Evolutionary conservation across 2,797 vertebrate genomes (phyloP), one percentile per base, ranked within the genome.

Genomic region (Lepilemur septentrionalis): DNA sequence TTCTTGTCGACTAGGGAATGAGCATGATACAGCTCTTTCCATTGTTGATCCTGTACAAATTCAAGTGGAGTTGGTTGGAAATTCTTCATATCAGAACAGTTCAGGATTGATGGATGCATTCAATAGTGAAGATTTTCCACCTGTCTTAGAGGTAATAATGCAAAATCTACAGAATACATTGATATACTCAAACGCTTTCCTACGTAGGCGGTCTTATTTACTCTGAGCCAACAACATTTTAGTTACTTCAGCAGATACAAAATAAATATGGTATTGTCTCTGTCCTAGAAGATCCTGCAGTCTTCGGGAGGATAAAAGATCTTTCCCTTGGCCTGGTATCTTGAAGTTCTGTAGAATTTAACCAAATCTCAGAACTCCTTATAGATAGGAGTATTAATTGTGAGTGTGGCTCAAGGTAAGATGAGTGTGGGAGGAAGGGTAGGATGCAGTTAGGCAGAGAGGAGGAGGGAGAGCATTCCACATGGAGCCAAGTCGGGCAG

Each of bases 1-100:
- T 96, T 99, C 99, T 0, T 99, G 99, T 97, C 99, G 99, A 2
- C 98, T 99, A 55, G 99, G 99, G 91, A 99, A 99, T 22, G 99
- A 99, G 93, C 99, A 99, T 25, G 99, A 99, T 95, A 99, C 99
- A 0, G 99, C 99, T 0, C 98, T 99, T 95, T 99, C 99, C 3
- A 99, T 99, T 94, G 99, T 99, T 4, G 99, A 99, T 96, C 99
- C 99, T 0, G 99, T 99, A 43, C 99, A 99, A 86, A 98, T 99
- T 52, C 99, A 99, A 41, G 98, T 99, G 97, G 99, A 99, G 96
- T 98, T 99, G 35, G 99, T 99, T 97, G 99, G 99, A 13, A 99
- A 99, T 97, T 99, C 99, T 88, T 99, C 99, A 0, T 99, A 99
- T 93, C 99, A 99, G 48, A 99, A 99, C 96, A 99, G 99, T 91